Conservation (phyloP, 1,140 invertebrate genomes). For the Acromyrmex charruanus region DNA sequence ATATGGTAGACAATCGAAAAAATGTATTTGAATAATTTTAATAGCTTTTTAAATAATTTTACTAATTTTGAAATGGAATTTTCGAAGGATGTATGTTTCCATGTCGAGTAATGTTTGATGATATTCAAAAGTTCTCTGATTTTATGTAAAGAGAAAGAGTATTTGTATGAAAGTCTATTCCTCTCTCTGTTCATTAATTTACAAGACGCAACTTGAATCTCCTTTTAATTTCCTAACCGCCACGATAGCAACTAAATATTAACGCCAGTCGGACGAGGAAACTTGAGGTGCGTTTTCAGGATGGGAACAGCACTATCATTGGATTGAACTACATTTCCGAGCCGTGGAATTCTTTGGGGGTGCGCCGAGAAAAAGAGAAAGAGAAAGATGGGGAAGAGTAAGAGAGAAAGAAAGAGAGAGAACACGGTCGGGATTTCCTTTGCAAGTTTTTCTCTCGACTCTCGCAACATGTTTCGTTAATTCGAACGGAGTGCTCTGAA, state of each 20-base stretch:
- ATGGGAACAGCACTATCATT: constrained; percentile 47
- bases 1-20: background rate
- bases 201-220: constrained; percentile 39
- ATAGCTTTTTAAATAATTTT: constrained; percentile 8
- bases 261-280: constrained; percentile 37
- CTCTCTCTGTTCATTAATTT: constrained; percentile 53
- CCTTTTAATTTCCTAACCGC: constrained; percentile 60
- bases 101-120: background rate
- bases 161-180: constrained; percentile 3
- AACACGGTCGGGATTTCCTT: constrained; percentile 58
- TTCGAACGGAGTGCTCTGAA: constrained; percentile 74
- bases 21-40: constrained; percentile 3
- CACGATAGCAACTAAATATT: constrained; percentile 57
- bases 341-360: constrained; percentile 45
- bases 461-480: constrained; percentile 71
- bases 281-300: constrained; percentile 49
- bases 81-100: background rate
- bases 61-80: background rate
- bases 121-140: constrained; percentile 15
- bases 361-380: constrained; percentile 16
- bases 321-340: constrained; percentile 56
- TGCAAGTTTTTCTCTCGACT: constrained; percentile 67
- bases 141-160: constrained; percentile 9
- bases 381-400: background rate
- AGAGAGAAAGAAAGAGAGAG: background rate